Conservation (phyloP, 2,113 vertebrate genomes). For the Lophura nycthemera region DNA sequence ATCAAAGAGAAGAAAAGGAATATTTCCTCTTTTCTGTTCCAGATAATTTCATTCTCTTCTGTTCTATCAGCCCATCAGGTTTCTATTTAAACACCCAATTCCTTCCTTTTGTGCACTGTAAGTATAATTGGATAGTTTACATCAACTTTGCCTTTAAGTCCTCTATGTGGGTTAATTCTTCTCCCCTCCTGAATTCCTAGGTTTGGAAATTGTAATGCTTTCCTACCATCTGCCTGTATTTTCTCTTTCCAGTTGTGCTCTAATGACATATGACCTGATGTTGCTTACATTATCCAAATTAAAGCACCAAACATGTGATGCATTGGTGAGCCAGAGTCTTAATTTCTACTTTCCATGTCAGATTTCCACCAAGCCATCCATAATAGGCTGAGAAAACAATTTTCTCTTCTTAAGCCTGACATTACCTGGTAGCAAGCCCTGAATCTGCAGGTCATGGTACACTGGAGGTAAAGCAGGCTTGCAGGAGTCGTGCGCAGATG, state of each 20-base stretch:
- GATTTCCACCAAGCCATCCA: conserved; percentile 28
- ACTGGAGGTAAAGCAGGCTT: background rate
- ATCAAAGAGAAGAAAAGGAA: conserved; percentile 57
- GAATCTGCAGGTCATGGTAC: background rate
- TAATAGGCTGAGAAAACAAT: background rate
- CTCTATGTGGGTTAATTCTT: background rate
- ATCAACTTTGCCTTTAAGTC: conserved; percentile 35
- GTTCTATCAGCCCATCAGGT: conserved; percentile 25
- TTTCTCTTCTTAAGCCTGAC: background rate
- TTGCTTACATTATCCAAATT: conserved; percentile 29
- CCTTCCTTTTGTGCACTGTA: background rate
- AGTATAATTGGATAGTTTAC: background rate
- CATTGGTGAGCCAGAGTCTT: conserved; percentile 14
- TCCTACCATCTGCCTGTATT: conserved; percentile 40
- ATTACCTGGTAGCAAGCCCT: background rate
- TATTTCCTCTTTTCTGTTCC: conserved; percentile 61
- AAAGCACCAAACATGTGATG: background rate
- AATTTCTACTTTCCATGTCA: conserved; percentile 59
- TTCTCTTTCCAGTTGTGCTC: conserved; percentile 43
- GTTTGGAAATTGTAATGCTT: conserved; percentile 25
- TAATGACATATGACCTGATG: conserved; percentile 6
- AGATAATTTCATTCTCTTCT: conserved; percentile 46
- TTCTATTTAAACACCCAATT: conserved; percentile 37
- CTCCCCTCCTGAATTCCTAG: conserved; percentile 12
- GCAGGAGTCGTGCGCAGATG: background rate